These are phyloP conservation scores for Bombylius discolor DNA, from an alignment of 2,888 invertebrate species.

Conservation along the genomic window DNA sequence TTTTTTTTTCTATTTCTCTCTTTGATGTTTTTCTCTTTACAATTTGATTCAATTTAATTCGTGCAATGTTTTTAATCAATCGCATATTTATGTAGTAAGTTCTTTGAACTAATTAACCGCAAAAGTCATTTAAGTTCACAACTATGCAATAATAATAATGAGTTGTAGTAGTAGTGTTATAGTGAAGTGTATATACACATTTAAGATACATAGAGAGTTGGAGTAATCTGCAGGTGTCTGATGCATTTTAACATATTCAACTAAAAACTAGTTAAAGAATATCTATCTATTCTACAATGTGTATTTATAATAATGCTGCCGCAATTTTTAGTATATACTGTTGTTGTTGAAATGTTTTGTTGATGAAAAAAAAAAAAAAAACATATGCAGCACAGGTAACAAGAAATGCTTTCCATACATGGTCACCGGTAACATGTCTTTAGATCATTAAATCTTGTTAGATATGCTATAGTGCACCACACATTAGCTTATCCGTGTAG, in stretches of 20 bases:
- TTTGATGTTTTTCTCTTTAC: too few species aligned
- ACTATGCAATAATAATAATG: background rate
- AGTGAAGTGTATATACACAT: too few species aligned
- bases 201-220: too few species aligned
- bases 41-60: too few species aligned
- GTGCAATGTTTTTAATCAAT: background rate
- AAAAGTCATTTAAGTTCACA: background rate
- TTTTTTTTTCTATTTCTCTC: too few species aligned
- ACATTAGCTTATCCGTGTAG: too few species aligned
- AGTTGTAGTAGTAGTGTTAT: too few species aligned
- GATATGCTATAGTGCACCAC: background rate
- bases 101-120: background rate
- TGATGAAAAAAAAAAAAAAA: too few species aligned
- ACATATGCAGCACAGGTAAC: background rate
- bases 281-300: too few species aligned
- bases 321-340: too few species aligned
- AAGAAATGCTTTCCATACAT: conserved; percentile 9
- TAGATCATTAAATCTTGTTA: conserved; percentile 10
- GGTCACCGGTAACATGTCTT: conserved; percentile 9
- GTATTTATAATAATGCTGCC: too few species aligned
- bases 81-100: background rate
- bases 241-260: background rate
- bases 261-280: too few species aligned
- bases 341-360: background rate
- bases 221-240: background rate